A percentile compares a stretch with the other conserved stretches of the same genome.
These are phyloP conservation scores for Gasterosteus aculeatus DNA, from an alignment of 2,113 vertebrate genomes.

Conservation along the genomic window DNA sequence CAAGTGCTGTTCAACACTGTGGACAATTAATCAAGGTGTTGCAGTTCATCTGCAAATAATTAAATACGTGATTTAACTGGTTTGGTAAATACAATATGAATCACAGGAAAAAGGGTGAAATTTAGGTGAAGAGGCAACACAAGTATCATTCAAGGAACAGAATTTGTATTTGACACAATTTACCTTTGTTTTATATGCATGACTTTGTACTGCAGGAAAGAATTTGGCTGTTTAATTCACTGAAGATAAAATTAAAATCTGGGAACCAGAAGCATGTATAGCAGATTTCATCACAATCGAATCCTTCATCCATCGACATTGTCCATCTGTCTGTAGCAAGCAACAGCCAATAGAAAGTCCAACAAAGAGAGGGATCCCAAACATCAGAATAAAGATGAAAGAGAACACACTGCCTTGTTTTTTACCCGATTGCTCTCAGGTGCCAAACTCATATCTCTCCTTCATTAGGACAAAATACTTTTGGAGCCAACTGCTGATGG, in stretches of 20 bases:
- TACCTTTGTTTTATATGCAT: neutral
- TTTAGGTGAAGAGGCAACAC: neutral
- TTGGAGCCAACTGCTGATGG: conserved; percentile 30
- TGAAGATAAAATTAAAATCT: neutral
- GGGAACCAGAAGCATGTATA: neutral
- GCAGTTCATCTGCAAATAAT: neutral
- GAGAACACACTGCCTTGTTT: conserved; percentile 12
- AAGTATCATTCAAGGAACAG: neutral
- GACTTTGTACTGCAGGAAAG: neutral
- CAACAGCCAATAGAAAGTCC: neutral
- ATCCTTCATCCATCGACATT: neutral
- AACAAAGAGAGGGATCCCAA: neutral
- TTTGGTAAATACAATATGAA: neutral
- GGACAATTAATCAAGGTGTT: neutral
- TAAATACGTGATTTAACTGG: neutral
- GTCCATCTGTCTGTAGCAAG: neutral
- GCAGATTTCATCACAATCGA: neutral
- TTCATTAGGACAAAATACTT: conserved; percentile 38
- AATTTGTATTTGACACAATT: neutral
- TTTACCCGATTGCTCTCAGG: conserved; percentile 16
- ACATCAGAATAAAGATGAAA: neutral
- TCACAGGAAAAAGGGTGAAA: neutral
- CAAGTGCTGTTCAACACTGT: neutral
- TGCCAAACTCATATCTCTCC: conserved; percentile 24
- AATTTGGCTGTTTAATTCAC: neutral